Evolutionary conservation across 2,888 invertebrate genomes (phyloP).

Genomic region (Pristionchus exspectatus): DNA sequence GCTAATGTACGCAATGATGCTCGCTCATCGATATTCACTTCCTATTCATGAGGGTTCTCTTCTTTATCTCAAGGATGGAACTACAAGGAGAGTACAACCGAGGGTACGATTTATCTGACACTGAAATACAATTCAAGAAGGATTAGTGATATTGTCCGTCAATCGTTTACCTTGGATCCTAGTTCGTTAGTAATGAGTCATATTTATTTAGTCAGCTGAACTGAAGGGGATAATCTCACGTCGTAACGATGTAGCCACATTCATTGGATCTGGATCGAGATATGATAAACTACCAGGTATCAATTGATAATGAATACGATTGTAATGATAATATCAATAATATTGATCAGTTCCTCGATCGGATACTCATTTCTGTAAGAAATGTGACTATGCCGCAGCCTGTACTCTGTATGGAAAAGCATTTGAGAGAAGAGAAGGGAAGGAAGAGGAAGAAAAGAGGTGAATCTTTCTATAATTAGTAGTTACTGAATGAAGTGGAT

Average conservation of each 20-base stretch:
- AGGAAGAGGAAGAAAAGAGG: conserved; percentile 15
- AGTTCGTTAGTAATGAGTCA: background rate
- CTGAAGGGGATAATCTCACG: conserved; percentile 40
- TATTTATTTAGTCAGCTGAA: conserved; percentile 8
- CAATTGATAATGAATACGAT: background rate
- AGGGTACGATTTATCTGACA: background rate
- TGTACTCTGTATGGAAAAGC: conserved; percentile 60
- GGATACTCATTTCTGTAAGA: conserved; percentile 64
- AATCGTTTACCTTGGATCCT: background rate
- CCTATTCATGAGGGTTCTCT: conserved; percentile 68
- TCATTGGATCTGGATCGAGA: conserved; percentile 1
- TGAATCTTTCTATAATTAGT: background rate
- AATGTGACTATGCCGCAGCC: conserved; percentile 66
- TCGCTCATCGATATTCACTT: conserved; percentile 67
- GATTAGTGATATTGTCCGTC: background rate
- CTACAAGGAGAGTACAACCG: conserved; percentile 9
- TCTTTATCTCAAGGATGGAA: conserved; percentile 73
- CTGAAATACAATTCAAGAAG: background rate
- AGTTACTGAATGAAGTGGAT: background rate
- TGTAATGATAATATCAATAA: background rate
- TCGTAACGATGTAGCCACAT: conserved; percentile 40
- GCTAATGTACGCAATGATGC: conserved; percentile 74
- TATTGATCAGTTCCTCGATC: conserved; percentile 60
- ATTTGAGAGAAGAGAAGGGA: conserved; percentile 41
- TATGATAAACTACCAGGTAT: conserved; percentile 22